Base-by-base conservation (phyloP, 2,888 invertebrate genomes). In the Diarsia brunnea region DNA sequence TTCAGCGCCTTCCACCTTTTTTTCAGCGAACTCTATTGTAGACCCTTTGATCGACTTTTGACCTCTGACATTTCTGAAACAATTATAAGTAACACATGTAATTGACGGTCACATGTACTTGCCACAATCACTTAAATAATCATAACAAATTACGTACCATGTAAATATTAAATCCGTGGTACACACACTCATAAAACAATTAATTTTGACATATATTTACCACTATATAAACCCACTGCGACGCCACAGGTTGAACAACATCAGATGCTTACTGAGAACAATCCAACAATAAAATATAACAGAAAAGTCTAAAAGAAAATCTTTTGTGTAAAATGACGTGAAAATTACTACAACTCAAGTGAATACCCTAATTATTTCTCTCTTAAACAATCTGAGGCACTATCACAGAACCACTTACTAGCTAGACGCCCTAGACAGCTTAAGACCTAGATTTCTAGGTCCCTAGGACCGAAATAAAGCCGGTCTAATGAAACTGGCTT, bases 391-490 rank as follows among this genome's bases (percentile, higher is more conserved):
- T 45, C n/a, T n/a, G 5, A 64, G 70, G 27, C 53, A 49, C 63
- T 51, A 58, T 43, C 51, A 61, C 63, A 60, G 31, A 69, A 38
- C 47, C 60, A 60, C 63, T 73, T 47, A 55, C 38, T 60, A 63
- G 64, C 51, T 27, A 71, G 51, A 71, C 67, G 38, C 24, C 68
- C 51, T 51, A 71, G 51, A 71, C 67, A 45, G 68, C 68, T 79
- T 84, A 84, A 81, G 61, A 61, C 45, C 60, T 65, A 78, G 51
- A 24, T 49, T 16, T 27, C 8, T 14, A 64, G 70, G 24, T 69
- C 51, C 12, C 51, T 60, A 79, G 53, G 19, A 71, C 84, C 51
- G 51, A 66, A 84, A 84, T 75, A 75, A 79, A 84, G 75, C 70
- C 27, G 21, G 16, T 51, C 53, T 82, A 82, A 82, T 82, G 69